These are phyloP conservation scores for Trissonchulus latispiculum DNA, from an alignment of 2,888 invertebrate genomes.

Conservation along the genomic window DNA sequence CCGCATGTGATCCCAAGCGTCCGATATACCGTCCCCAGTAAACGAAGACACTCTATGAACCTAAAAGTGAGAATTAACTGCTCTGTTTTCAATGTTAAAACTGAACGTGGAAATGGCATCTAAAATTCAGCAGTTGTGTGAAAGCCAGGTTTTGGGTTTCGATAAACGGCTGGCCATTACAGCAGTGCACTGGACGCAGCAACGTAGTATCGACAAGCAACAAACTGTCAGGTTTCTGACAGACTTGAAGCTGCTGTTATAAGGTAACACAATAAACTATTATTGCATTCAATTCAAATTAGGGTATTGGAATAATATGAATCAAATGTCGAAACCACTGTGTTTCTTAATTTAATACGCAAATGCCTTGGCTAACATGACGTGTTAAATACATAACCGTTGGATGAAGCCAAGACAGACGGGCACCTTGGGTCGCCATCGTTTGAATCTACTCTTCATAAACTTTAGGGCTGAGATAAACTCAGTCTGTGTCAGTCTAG, in stretches of 20 bases:
- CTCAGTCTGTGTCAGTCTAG: slow-evolving; percentile 50
- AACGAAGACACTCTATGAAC: slow-evolving; percentile 47
- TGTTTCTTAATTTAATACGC: too few relatives aligned
- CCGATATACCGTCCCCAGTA: slow-evolving; percentile 46
- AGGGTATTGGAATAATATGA: too few relatives aligned
- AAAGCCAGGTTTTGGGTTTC: too few relatives aligned
- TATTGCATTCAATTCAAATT: too few relatives aligned
- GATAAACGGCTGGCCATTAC: too few relatives aligned
- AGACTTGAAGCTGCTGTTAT: too few relatives aligned
- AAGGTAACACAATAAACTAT: too few relatives aligned
- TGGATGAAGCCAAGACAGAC: not conserved
- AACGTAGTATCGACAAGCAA: too few relatives aligned
- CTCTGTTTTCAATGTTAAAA: not conserved
- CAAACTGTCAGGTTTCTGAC: too few relatives aligned
- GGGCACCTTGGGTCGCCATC: slow-evolving; percentile 48
- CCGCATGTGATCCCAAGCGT: slow-evolving; percentile 46
- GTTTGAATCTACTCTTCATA: slow-evolving; percentile 43
- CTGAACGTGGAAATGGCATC: not conserved
- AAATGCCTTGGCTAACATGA: too few relatives aligned
- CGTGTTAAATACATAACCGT: too few relatives aligned
- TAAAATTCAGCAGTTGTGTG: not conserved
- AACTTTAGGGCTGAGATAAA: slow-evolving; percentile 52
- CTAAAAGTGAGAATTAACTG: slow-evolving; percentile 31
- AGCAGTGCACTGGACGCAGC: too few relatives aligned
- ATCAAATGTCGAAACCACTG: not conserved